phyloP scores from a whole-genome alignment of 2,797 vertebrate genomes.

The Premnoplex brunnescens region DNA sequence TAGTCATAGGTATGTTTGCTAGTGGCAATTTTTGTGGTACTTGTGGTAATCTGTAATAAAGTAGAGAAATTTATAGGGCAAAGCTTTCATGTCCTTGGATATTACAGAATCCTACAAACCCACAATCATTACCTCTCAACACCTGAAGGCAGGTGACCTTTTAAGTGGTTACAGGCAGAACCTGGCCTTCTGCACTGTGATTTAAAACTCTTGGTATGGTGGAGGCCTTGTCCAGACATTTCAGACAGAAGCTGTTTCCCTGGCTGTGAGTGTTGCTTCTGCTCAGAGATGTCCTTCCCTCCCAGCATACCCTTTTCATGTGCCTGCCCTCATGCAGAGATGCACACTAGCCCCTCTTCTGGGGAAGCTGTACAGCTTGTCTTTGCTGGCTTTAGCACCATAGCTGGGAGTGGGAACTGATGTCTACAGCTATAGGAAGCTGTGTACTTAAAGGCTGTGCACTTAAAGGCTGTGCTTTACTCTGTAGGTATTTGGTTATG shows the following conservation, averaged over 20 bases:
- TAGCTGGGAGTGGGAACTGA: not conserved
- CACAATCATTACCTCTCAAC: not conserved
- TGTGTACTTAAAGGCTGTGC: not conserved
- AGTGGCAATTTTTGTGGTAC: not conserved
- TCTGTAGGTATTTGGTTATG: not conserved
- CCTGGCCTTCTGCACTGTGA: not conserved
- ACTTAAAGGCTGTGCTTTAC: not conserved
- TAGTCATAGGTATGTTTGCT: not conserved
- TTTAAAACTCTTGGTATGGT: not conserved
- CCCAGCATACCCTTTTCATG: not conserved
- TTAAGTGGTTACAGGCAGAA: not conserved
- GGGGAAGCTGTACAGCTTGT: not conserved
- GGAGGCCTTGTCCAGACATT: not conserved
- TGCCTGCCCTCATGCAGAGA: not conserved
- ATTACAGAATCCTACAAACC: not conserved
- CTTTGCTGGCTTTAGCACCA: accelerated
- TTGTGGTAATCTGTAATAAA: not conserved
- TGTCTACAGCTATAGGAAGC: not conserved
- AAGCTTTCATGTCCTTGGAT: accelerated
- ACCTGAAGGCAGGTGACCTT: not conserved
- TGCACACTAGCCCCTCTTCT: not conserved
- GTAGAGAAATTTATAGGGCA: not conserved
- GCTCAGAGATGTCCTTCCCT: not conserved
- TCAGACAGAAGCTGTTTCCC: not conserved
- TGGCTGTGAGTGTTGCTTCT: not conserved